Percentiles rank a stretch among this genome's conserved stretches.
Conservation (phyloP, 2,888 invertebrate species). For the Rhynchonema sp. region DNA sequence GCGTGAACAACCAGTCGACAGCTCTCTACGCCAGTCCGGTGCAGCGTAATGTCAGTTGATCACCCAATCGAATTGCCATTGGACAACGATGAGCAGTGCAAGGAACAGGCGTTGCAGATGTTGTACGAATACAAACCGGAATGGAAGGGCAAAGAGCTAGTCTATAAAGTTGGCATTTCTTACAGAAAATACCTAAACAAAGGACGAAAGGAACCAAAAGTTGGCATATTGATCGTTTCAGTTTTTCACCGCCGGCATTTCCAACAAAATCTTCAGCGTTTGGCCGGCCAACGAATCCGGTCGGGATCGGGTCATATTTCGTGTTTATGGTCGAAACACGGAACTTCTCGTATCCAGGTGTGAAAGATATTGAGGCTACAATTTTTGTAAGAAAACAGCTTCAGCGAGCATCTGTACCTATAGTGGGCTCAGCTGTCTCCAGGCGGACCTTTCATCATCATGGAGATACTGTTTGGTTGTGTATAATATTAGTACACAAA, state of each 20-base stretch:
- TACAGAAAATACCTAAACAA: no score
- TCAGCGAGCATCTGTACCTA: no score
- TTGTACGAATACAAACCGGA: not conserved
- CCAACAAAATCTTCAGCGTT: constrained; percentile 21
- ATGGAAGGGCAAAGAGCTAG: not conserved
- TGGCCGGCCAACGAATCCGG: constrained; percentile 9
- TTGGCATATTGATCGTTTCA: constrained; percentile 8
- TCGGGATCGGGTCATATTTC: constrained; percentile 17
- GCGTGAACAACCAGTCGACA: no score
- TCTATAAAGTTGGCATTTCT: not conserved
- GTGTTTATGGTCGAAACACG: constrained; percentile 25
- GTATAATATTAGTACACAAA: no score
- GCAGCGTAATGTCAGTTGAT: no score
- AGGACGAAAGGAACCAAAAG: no score
- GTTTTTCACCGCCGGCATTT: constrained; percentile 23
- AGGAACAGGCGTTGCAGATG: not conserved
- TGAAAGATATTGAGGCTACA: no score
- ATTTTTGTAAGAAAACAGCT: no score
- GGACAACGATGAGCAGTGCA: not conserved
- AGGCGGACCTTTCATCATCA: no score
- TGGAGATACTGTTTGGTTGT: no score
- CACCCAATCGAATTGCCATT: not conserved
- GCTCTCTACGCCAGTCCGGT: no score
- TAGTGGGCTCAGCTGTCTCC: no score
- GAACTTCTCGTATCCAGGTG: constrained; percentile 25